Evolutionary conservation across 1,140 invertebrate genomes (phyloP).

Genomic region (Drosophila rhopaloa): DNA sequence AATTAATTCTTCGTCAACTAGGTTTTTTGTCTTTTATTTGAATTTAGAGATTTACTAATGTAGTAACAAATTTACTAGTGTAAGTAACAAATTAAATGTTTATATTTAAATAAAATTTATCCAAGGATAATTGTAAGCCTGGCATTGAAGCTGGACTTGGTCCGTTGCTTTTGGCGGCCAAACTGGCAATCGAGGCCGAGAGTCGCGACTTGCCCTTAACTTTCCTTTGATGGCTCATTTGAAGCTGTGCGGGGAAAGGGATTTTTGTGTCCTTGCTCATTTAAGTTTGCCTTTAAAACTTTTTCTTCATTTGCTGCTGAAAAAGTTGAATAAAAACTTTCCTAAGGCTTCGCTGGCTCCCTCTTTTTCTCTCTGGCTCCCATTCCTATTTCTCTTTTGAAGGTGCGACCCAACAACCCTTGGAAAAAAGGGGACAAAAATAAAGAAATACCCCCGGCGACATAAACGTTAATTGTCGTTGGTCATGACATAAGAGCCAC

Average conservation of each 20-base stretch:
- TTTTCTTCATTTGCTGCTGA: constrained; percentile 49
- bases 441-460: constrained; percentile 17
- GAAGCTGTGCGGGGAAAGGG: constrained; percentile 49
- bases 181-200: constrained; percentile 20
- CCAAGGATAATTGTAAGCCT: neutral
- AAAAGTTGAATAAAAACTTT: constrained; percentile 52
- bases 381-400: neutral
- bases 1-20: neutral
- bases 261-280: constrained; percentile 70
- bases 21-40: too few species aligned
- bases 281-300: constrained; percentile 44
- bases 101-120: neutral
- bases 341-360: constrained; percentile 21
- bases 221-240: constrained; percentile 59
- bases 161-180: constrained; percentile 9
- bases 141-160: constrained; percentile 17
- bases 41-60: too few species aligned
- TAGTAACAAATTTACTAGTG: too few species aligned
- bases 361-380: neutral
- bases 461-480: constrained; percentile 67
- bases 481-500: constrained; percentile 66
- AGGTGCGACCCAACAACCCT: constrained; percentile 39
- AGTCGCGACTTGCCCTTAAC: constrained; percentile 27
- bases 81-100: neutral
- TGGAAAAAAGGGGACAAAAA: constrained; percentile 13